Conservation (phyloP, 2,797 vertebrate species). For the Nothura maculosa region DNA sequence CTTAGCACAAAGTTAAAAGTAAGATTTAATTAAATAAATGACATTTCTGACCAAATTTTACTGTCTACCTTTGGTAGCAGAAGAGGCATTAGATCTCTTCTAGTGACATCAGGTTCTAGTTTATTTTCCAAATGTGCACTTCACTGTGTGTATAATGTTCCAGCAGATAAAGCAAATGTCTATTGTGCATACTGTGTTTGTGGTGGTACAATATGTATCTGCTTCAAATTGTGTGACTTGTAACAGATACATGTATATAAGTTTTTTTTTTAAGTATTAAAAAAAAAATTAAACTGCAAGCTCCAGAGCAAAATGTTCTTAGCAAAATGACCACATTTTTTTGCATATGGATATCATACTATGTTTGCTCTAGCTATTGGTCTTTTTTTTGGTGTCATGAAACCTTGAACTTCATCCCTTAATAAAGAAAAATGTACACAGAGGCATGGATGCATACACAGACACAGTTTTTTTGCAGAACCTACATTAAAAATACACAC, state of each 20-base stretch:
- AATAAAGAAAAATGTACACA: neutral
- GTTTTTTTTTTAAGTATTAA: neutral
- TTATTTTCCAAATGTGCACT: neutral
- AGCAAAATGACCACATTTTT: neutral
- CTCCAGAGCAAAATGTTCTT: neutral
- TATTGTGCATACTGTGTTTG: neutral
- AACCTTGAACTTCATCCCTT: neutral
- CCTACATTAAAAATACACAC: neutral
- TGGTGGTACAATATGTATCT: rapidly evolving
- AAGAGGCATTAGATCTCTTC: neutral
- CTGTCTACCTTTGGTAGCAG: neutral
- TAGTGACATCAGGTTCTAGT: constrained; percentile 7
- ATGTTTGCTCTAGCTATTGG: neutral
- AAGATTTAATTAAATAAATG: neutral
- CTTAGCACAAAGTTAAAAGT: neutral
- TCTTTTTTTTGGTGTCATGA: neutral
- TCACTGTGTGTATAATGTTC: neutral
- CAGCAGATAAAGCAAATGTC: neutral
- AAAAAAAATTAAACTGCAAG: neutral
- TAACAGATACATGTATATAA: neutral
- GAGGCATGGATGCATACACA: too few species aligned
- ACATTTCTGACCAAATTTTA: neutral
- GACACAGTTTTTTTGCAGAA: neutral
- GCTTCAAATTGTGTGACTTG: neutral
- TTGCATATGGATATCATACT: neutral